Evolutionary conservation across 2,113 vertebrate genomes (phyloP), one percentile per base, ranked within the genome.

Genomic region (Nicator chloris): DNA sequence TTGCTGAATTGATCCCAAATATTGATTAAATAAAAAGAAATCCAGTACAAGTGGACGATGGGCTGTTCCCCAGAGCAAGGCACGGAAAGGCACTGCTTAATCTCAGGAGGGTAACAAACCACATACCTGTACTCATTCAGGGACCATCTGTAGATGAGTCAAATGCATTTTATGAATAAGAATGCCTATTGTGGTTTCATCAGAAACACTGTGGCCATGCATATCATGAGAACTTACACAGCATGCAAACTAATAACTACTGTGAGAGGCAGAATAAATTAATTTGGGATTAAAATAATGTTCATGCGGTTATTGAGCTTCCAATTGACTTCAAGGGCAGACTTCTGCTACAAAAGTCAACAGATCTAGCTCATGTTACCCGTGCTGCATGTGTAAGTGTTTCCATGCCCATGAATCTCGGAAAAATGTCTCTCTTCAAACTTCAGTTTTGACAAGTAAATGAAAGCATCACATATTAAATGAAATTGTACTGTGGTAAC

Each of bases 221-320:
- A 24, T 54, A 42, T 65, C 3, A 10, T 24, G 11, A 68, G 31
- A 92, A 23, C 3, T 50, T 64, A 60, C 21, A 51, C 30, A 79
- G 50, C 13, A 22, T 44, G 27, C 7, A 78, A 84, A 3, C 13
- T 79, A 94, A 68, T 79, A 84, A 82, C 23, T 22, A 13, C 47
- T 26, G 21, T 28, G 84, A 87, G 30, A 92, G 23, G 10, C 30
- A 39, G 39, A 77, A 27, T 63, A 81, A 91, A 91, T 86, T 63
- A 71, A 66, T 75, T 81, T 87, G 35, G 30, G 51, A 87, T 94
- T 84, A 89, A 92, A 75, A 22, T 24, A 92, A 63, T 54, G 26
- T 22, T 86, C 1, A 4, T 45, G 35, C 0, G 0, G 28, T 77
- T 77, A 47, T 39, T 78, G 65, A 89, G 27, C 17, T 94, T 91